phyloP scores from a whole-genome alignment of 2,113 vertebrate species.

The Oryzias curvinotus region DNA sequence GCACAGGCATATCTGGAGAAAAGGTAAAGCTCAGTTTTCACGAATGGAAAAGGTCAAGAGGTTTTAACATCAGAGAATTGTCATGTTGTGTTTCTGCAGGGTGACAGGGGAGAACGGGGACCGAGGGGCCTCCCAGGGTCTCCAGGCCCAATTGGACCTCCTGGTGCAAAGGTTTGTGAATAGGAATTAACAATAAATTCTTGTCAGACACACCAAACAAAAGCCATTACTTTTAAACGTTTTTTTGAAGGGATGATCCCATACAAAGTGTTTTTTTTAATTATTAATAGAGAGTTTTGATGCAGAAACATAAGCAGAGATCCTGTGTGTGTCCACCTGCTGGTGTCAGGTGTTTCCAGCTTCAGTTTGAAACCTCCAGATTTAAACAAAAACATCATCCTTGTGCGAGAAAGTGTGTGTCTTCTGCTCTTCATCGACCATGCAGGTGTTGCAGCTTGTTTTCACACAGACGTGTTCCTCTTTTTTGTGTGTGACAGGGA shows the following conservation, averaged over 20 bases:
- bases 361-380: too few relatives aligned
- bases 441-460: neutral
- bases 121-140: slow-evolving; percentile 66
- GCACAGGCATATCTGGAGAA: slow-evolving; percentile 74
- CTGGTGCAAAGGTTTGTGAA: slow-evolving; percentile 73
- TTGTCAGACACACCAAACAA: neutral
- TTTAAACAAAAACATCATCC: too few relatives aligned
- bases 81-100: slow-evolving; percentile 49
- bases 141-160: slow-evolving; percentile 64
- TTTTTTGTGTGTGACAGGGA: slow-evolving; percentile 55
- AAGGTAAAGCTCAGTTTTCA: slow-evolving; percentile 52
- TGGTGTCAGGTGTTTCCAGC: too few relatives aligned
- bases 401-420: too few relatives aligned
- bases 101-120: slow-evolving; percentile 75
- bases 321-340: too few relatives aligned
- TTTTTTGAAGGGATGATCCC: too few relatives aligned
- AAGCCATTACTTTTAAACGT: too few relatives aligned
- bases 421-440: neutral
- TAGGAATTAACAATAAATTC: neutral
- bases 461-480: neutral
- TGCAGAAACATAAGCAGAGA: too few relatives aligned
- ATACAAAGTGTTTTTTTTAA: too few relatives aligned
- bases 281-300: too few relatives aligned
- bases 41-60: neutral
- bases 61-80: neutral